A percentile compares a stretch with the other conserved stretches of the same genome.
phyloP scores from a whole-genome alignment of 2,797 vertebrate genomes.

The Uromys caudimaculatus region DNA sequence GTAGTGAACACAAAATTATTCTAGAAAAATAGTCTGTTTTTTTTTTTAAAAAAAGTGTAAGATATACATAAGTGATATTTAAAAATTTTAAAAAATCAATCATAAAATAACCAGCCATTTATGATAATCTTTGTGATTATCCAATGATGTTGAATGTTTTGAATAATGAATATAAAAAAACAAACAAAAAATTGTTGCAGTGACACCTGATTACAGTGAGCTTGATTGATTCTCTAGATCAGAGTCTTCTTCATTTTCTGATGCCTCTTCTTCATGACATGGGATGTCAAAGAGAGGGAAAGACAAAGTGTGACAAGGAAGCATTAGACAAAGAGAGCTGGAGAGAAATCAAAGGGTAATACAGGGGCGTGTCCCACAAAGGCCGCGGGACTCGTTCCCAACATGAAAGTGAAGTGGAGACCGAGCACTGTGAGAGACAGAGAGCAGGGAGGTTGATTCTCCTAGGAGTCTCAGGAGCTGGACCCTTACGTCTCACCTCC shows the following conservation, averaged over 20 bases:
- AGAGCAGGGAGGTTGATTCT: background rate
- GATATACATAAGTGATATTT: background rate
- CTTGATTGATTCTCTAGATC: background rate
- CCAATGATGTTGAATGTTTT: slow-evolving; percentile 14
- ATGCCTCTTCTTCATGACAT: background rate
- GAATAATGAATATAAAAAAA: slow-evolving; percentile 31
- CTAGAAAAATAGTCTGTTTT: background rate
- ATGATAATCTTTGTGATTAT: background rate
- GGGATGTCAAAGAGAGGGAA: background rate
- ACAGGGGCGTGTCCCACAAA: background rate
- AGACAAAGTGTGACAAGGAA: background rate
- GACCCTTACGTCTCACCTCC: background rate
- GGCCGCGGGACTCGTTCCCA: background rate
- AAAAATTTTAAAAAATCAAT: background rate
- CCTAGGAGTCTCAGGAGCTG: background rate
- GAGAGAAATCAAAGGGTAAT: background rate
- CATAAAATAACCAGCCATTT: slow-evolving; percentile 26
- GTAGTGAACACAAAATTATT: background rate
- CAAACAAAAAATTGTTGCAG: background rate
- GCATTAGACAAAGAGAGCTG: background rate
- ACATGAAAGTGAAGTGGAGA: background rate
- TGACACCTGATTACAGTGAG: slow-evolving; percentile 15
- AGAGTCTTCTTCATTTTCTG: slow-evolving; percentile 28
- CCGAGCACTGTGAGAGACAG: background rate
- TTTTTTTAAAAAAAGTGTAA: background rate